phyloP scores from a whole-genome alignment of 1,140 invertebrate species.

The Macrostomum lignano region DNA sequence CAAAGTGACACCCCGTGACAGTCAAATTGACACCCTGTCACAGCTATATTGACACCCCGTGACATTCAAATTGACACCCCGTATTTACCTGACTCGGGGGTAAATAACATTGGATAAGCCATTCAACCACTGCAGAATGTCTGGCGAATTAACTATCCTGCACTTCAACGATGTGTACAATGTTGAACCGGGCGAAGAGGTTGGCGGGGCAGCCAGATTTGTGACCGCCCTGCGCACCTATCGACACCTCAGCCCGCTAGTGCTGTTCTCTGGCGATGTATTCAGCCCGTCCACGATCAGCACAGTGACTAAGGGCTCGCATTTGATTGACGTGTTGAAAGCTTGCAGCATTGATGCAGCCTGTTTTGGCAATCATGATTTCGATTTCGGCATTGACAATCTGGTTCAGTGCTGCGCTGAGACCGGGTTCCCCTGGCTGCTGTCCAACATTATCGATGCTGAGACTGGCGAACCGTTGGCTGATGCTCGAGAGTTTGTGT shows the following conservation, averaged over 20 bases:
- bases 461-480: conserved; percentile 50
- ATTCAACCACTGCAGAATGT: no score
- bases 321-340: conserved; percentile 67
- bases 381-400: conserved; percentile 64
- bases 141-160: conserved; percentile 32
- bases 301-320: conserved; percentile 60
- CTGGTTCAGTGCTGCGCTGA: conserved; percentile 41
- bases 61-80: no score
- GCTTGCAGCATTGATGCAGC: conserved; percentile 48
- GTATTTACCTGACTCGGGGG: no score
- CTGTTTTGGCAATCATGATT: conserved; percentile 69
- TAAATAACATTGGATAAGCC: no score
- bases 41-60: no score
- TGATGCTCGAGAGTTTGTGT: conserved; percentile 47
- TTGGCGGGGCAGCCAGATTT: conserved; percentile 55
- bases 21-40: no score
- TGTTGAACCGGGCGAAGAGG: conserved; percentile 48
- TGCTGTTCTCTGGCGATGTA: conserved; percentile 60
- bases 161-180: conserved; percentile 83
- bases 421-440: conserved; percentile 60
- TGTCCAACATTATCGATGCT: conserved; percentile 64
- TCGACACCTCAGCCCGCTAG: conserved; percentile 33
- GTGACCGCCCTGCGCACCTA: conserved; percentile 45
- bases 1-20: no score
- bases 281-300: conserved; percentile 63